A percentile compares a stretch with the other conserved stretches of the same genome.
Evolutionary conservation across 2,888 invertebrate species (phyloP).

Genomic region (Mythimna pallens): DNA sequence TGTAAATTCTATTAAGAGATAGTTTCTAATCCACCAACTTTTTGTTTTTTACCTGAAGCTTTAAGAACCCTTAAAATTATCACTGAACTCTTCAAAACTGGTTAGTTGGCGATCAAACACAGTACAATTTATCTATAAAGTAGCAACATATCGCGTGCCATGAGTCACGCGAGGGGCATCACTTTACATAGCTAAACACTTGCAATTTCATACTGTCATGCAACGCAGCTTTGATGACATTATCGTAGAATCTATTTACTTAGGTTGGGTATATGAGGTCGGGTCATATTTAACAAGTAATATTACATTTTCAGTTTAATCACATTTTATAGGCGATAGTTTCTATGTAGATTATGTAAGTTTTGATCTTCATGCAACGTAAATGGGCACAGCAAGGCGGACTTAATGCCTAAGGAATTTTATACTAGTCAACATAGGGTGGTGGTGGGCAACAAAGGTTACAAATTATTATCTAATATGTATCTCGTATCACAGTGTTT

Average conservation of each 20-base stretch:
- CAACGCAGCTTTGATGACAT: slow-evolving; percentile 53
- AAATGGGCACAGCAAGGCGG: too few relatives aligned
- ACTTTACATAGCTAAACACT: slow-evolving; percentile 64
- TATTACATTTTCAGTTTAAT: background rate
- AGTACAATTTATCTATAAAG: slow-evolving; percentile 19
- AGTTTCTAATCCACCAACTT: too few relatives aligned
- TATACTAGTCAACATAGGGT: too few relatives aligned
- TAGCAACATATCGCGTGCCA: slow-evolving; percentile 48
- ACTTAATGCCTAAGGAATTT: too few relatives aligned
- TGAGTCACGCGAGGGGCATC: slow-evolving; percentile 58
- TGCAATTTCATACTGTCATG: slow-evolving; percentile 60
- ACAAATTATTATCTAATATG: too few relatives aligned
- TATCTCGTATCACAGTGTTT: too few relatives aligned
- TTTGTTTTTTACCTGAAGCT: too few relatives aligned
- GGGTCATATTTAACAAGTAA: slow-evolving; percentile 18
- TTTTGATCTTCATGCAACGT: too few relatives aligned
- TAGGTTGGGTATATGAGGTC: slow-evolving; percentile 5
- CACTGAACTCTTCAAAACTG: background rate
- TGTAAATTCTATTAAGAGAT: too few relatives aligned
- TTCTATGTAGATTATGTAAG: too few relatives aligned
- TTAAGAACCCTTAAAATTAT: background rate
- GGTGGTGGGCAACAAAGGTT: too few relatives aligned
- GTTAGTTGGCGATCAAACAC: slow-evolving; percentile 2
- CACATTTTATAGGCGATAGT: too few relatives aligned
- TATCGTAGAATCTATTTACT: slow-evolving; percentile 49